phyloP scores from a whole-genome alignment of 2,797 vertebrate species.

The Neopelma chrysocephalum region DNA sequence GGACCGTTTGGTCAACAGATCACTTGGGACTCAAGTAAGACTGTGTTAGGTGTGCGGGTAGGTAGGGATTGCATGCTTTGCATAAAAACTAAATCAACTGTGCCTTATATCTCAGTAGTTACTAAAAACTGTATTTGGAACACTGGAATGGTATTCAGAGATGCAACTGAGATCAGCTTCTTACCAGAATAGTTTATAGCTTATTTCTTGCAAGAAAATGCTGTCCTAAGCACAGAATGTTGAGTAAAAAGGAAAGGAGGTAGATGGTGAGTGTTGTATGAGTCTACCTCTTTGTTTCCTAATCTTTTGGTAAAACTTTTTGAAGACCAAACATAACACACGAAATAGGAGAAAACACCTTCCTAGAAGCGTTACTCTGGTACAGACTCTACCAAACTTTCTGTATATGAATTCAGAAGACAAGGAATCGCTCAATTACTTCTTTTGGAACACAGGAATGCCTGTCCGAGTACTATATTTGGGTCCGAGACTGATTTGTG shows the following conservation, averaged over 20 bases:
- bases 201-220: neutral
- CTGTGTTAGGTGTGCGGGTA: neutral
- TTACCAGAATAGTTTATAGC: neutral
- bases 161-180: neutral
- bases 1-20: neutral
- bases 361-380: neutral
- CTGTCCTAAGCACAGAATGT: neutral
- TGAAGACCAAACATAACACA: neutral
- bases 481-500: neutral
- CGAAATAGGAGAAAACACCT: neutral
- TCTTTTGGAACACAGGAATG: neutral
- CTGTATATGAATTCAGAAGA: neutral
- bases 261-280: neutral
- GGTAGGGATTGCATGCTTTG: neutral
- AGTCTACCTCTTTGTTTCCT: neutral
- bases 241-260: neutral
- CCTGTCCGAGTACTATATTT: neutral
- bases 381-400: neutral
- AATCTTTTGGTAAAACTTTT: neutral
- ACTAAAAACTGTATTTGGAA: neutral
- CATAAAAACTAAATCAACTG: neutral
- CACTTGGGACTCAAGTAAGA: neutral
- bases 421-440: neutral
- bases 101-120: neutral
- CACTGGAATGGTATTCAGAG: neutral